phyloP scores from a whole-genome alignment of 1,140 invertebrate species.

The Drosophila sproati region DNA sequence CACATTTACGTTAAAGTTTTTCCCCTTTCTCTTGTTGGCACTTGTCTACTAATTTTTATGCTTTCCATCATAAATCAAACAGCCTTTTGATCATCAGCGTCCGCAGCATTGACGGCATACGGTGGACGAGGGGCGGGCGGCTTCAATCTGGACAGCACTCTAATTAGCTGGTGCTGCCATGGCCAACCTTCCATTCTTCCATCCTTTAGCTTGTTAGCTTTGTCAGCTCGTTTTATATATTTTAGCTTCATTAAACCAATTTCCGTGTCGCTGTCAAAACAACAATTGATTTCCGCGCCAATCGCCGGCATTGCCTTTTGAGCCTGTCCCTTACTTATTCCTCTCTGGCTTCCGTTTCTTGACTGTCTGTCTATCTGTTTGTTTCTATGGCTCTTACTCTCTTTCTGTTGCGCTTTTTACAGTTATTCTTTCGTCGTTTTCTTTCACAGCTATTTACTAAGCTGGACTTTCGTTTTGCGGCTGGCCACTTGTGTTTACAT shows the following conservation, averaged over 20 bases:
- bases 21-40: conserved; percentile 8
- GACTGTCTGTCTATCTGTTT: background rate
- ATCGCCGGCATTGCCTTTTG: conserved; percentile 63
- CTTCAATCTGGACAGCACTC: conserved; percentile 71
- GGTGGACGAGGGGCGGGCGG: conserved; percentile 1
- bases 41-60: conserved; percentile 67
- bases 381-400: background rate
- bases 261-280: conserved; percentile 83
- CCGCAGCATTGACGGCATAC: background rate
- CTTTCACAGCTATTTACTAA: conserved; percentile 51
- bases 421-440: conserved; percentile 28
- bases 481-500: conserved; percentile 80
- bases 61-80: conserved; percentile 78
- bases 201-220: conserved; percentile 71
- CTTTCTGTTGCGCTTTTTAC: conserved; percentile 48
- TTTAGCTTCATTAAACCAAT: conserved; percentile 83
- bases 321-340: conserved; percentile 21
- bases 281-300: conserved; percentile 83
- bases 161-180: conserved; percentile 68
- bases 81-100: conserved; percentile 74
- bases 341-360: background rate
- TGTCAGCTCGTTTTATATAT: conserved; percentile 78
- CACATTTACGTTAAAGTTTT: conserved; percentile 71
- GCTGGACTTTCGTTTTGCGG: conserved; percentile 63
- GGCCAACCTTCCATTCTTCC: conserved; percentile 17